Conservation (phyloP, 2,113 vertebrate species). For the Ibidorhyncha struthersii region DNA sequence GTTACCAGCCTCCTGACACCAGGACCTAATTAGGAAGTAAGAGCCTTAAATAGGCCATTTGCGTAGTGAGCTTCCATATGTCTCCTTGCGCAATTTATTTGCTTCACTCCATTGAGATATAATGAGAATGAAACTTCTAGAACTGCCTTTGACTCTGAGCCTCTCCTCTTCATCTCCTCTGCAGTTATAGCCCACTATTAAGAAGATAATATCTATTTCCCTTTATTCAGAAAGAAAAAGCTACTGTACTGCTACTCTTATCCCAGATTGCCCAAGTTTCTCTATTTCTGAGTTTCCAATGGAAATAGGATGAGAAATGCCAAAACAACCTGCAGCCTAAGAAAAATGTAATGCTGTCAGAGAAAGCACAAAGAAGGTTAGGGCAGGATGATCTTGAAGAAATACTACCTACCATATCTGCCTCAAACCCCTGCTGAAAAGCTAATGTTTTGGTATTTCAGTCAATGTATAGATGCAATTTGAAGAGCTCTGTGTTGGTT, state of each 20-base stretch:
- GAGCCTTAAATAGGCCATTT: constrained; percentile 53
- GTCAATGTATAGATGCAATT: not conserved
- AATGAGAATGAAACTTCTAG: constrained; percentile 34
- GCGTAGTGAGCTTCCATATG: constrained; percentile 27
- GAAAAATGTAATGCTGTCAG: not conserved
- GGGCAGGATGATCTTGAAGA: not conserved
- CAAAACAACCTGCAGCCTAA: not conserved
- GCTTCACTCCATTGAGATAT: constrained; percentile 47
- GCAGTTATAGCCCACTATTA: not conserved
- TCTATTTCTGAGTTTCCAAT: not conserved
- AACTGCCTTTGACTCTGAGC: constrained; percentile 19
- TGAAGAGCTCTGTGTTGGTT: not conserved
- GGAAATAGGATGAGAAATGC: not conserved
- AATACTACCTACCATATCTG: not conserved
- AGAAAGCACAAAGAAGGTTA: not conserved
- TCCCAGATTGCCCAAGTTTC: not conserved
- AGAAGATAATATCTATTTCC: not conserved
- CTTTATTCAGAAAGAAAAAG: not conserved
- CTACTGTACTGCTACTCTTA: not conserved
- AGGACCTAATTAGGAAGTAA: constrained; percentile 47
- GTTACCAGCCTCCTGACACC: constrained; percentile 51
- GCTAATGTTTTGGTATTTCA: not conserved
- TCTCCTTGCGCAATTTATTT: constrained; percentile 53
- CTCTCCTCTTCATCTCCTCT: not conserved
- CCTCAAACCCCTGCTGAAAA: not conserved